Percentiles rank a stretch among this genome's conserved stretches.
Conservation (phyloP, 2,888 invertebrate genomes). For the Mesochorus sp. region DNA sequence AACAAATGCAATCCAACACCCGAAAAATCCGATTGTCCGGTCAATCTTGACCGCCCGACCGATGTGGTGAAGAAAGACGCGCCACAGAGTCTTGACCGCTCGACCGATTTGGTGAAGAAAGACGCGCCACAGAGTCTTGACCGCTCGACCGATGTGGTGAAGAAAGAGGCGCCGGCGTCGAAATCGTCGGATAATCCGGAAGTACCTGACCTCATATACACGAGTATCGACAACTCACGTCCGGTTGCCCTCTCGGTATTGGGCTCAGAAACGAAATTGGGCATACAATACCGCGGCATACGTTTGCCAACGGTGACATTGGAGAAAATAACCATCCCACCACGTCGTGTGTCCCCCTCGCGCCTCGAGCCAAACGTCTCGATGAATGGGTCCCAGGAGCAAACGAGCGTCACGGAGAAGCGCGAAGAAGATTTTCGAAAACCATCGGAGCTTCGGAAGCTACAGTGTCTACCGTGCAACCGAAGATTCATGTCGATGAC, state of each 20-base stretch:
- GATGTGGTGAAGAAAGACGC: not conserved
- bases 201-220: slow-evolving; percentile 65
- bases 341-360: no score
- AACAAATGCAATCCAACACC: not conserved
- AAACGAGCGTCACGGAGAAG: slow-evolving; percentile 59
- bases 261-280: slow-evolving; percentile 40
- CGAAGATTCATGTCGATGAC: slow-evolving; percentile 82
- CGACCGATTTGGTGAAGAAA: not conserved
- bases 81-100: not conserved
- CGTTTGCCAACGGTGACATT: slow-evolving; percentile 53
- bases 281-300: slow-evolving; percentile 57
- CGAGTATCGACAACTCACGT: slow-evolving; percentile 55
- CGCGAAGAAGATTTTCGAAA: not conserved
- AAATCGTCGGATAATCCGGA: slow-evolving; percentile 47
- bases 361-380: not conserved
- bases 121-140: not conserved
- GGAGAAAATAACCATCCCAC: slow-evolving; percentile 48
- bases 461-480: slow-evolving; percentile 84
- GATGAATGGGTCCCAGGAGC: not conserved
- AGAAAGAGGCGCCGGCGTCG: not conserved
- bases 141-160: not conserved
- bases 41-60: not conserved
- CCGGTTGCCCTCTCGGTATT: slow-evolving; percentile 43
- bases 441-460: slow-evolving; percentile 63
- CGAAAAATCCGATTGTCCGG: not conserved